Evolutionary conservation across 2,888 invertebrate genomes (phyloP).

Genomic region (Drepanosiphum platanoidis): DNA sequence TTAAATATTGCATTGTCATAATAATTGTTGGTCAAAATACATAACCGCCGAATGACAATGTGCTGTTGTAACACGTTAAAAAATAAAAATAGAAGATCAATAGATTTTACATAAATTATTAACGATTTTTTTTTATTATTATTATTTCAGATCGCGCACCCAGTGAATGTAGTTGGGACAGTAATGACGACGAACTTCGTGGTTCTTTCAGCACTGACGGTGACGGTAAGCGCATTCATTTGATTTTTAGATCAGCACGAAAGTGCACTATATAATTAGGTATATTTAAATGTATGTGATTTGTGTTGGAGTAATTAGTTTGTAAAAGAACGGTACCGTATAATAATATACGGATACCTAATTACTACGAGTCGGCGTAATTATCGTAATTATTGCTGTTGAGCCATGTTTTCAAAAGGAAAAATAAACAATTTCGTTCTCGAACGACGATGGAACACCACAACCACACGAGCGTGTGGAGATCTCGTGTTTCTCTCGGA

Average conservation of each 20-base stretch:
- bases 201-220: conserved; percentile 63
- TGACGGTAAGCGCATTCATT: conserved; percentile 61
- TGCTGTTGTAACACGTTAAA: too few relatives aligned
- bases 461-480: not conserved
- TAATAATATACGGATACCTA: too few relatives aligned
- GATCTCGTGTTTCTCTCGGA: not conserved
- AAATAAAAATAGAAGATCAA: not conserved
- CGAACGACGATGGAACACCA: not conserved
- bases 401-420: not conserved
- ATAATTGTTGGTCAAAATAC: not conserved
- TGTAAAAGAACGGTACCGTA: not conserved
- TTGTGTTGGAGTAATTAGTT: not conserved
- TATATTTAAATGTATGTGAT: not conserved
- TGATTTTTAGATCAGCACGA: not conserved
- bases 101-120: not conserved
- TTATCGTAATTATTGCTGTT: not conserved
- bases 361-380: not conserved
- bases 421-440: not conserved
- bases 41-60: too few relatives aligned
- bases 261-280: not conserved
- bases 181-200: conserved; percentile 61
- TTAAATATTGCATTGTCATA: too few relatives aligned
- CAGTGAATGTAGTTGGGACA: conserved; percentile 73
- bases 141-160: conserved; percentile 73
- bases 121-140: conserved; percentile 60